Conservation (phyloP, 1,140 invertebrate genomes). For the Drosophila sp. region DNA sequence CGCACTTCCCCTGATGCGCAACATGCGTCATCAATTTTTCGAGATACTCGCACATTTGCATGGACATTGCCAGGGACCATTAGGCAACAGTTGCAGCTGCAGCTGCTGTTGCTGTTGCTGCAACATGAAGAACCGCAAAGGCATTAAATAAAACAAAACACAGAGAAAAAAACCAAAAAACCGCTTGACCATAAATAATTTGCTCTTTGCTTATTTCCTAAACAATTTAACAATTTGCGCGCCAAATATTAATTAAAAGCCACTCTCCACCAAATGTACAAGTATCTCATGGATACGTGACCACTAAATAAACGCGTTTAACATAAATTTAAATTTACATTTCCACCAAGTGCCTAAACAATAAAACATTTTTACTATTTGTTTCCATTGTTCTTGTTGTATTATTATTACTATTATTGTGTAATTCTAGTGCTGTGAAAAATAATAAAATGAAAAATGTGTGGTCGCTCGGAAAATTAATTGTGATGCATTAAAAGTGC, state of each 20-base stretch:
- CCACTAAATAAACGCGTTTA: slow-evolving; percentile 80
- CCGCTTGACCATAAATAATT: slow-evolving; percentile 60
- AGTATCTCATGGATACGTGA: slow-evolving; percentile 57
- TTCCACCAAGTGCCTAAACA: slow-evolving; percentile 28
- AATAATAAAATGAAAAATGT: slow-evolving; percentile 76
- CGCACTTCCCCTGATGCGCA: not conserved
- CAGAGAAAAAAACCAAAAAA: not conserved
- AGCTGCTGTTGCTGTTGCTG: slow-evolving; percentile 45
- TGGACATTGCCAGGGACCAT: slow-evolving; percentile 70
- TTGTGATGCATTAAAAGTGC: slow-evolving; percentile 77
- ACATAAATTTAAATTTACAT: slow-evolving; percentile 68
- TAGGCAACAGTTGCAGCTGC: slow-evolving; percentile 55
- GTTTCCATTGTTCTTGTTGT: slow-evolving; percentile 32
- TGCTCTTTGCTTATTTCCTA: slow-evolving; percentile 55
- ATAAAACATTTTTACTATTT: slow-evolving; percentile 20
- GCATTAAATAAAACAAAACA: slow-evolving; percentile 52
- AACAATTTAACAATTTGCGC: slow-evolving; percentile 63
- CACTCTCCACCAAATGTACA: slow-evolving; percentile 40
- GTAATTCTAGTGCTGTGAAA: slow-evolving; percentile 24
- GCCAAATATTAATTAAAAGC: slow-evolving; percentile 78
- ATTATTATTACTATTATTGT: too few species aligned
- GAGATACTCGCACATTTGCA: slow-evolving; percentile 70
- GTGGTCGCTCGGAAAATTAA: slow-evolving; percentile 76
- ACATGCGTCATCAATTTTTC: slow-evolving; percentile 79
- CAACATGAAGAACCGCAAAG: slow-evolving; percentile 62